A percentile compares a stretch with the other conserved stretches of the same genome.
phyloP scores from a whole-genome alignment of 2,888 invertebrate genomes.

The Xestia xanthographa region DNA sequence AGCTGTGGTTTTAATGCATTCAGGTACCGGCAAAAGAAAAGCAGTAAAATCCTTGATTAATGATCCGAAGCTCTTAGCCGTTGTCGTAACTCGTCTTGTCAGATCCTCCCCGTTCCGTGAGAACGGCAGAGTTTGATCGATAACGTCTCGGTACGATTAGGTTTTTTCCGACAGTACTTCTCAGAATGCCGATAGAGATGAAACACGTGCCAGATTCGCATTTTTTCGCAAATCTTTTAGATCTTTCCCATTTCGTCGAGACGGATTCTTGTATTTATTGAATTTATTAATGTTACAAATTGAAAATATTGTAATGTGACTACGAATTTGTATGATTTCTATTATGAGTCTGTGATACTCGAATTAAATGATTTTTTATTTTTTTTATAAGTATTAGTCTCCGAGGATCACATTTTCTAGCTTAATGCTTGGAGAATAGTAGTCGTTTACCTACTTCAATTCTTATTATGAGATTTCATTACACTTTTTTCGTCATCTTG shows the following conservation, averaged over 20 bases:
- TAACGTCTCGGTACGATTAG: constrained; percentile 38
- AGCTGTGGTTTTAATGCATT: neutral
- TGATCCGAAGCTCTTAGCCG: constrained; percentile 9
- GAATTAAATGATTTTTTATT: too few species aligned
- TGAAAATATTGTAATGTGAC: too few species aligned
- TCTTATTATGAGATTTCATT: constrained; percentile 34
- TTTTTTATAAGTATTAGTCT: too few species aligned
- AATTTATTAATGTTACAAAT: too few species aligned
- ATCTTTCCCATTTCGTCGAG: constrained; percentile 16
- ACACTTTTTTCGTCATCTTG: constrained; percentile 49
- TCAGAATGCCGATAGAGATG: constrained; percentile 45
- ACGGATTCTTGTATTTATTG: constrained; percentile 42
- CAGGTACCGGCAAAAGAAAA: neutral
- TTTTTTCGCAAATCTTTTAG: constrained; percentile 48
- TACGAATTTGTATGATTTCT: too few species aligned
- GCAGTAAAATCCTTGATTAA: constrained; percentile 25
- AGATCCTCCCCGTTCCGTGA: constrained; percentile 5
- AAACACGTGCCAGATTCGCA: constrained; percentile 56
- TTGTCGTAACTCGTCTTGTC: constrained; percentile 7
- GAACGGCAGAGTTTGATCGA: constrained; percentile 40
- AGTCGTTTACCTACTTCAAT: constrained; percentile 29
- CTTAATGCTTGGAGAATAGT: constrained; percentile 4
- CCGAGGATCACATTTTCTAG: constrained; percentile 29
- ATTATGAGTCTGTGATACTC: too few species aligned
- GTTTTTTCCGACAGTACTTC: constrained; percentile 33